Evolutionary conservation across 2,113 vertebrate genomes (phyloP).

Genomic region (Vireo altiloquus): DNA sequence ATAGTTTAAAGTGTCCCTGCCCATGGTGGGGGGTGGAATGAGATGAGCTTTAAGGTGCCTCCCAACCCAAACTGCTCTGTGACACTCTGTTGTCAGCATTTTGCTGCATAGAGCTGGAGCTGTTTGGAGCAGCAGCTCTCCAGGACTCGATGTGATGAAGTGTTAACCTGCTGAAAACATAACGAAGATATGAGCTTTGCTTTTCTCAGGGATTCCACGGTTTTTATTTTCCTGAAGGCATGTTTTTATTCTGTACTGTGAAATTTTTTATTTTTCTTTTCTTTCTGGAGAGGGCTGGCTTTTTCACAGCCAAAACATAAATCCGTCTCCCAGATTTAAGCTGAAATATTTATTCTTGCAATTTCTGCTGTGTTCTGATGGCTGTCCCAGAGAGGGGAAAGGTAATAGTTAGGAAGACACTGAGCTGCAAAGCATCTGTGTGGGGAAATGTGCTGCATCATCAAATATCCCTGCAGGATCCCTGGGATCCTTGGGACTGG

Average conservation of each 20-base stretch:
- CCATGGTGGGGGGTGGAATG: rapidly evolving
- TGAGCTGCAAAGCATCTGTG: background rate
- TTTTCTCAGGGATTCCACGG: background rate
- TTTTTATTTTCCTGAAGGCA: background rate
- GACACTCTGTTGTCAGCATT: background rate
- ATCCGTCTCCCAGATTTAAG: background rate
- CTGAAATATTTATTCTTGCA: background rate
- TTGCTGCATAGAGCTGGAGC: background rate
- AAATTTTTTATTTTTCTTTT: background rate
- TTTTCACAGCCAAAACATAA: background rate
- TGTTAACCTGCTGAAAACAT: background rate
- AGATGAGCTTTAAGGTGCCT: rapidly evolving
- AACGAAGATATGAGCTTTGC: background rate
- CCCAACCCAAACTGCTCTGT: background rate
- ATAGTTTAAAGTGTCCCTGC: background rate
- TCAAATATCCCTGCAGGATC: background rate
- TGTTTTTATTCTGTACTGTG: background rate
- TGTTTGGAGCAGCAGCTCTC: background rate
- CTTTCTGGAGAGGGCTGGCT: background rate
- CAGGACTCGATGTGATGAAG: background rate
- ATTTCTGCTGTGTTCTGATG: background rate
- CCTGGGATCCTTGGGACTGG: background rate
- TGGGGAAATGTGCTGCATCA: background rate
- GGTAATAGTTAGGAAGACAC: background rate
- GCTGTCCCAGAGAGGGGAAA: background rate